These are phyloP conservation scores for Ceramica pisi DNA, from an alignment of 2,888 invertebrate species.

Conservation along the genomic window DNA sequence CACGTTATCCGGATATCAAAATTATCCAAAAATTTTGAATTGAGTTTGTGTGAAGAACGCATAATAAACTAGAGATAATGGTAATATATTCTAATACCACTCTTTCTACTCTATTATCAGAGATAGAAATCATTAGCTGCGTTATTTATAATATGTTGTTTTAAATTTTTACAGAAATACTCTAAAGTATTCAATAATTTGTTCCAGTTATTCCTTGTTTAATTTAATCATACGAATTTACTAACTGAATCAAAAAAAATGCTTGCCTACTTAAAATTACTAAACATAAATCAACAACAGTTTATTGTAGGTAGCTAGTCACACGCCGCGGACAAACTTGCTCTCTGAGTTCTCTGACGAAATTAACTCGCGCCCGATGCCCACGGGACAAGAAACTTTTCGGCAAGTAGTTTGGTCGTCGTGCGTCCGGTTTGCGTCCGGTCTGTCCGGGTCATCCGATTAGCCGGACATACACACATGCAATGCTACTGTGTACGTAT, in stretches of 20 bases:
- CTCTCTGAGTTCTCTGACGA: conserved; percentile 44
- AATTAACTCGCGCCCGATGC: conserved; percentile 39
- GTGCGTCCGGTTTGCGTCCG: conserved; percentile 6
- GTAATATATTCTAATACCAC: too few relatives aligned
- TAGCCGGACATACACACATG: neutral
- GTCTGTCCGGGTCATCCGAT: conserved; percentile 7
- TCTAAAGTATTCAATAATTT: neutral
- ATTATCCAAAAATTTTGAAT: too few relatives aligned
- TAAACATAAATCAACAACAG: conserved; percentile 12
- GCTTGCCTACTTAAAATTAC: neutral
- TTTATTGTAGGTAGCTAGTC: conserved; percentile 8
- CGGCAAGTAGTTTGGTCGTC: conserved; percentile 15
- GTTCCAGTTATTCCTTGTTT: neutral
- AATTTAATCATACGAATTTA: neutral
- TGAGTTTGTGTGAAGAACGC: too few relatives aligned
- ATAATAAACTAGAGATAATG: too few relatives aligned
- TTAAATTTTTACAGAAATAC: too few relatives aligned
- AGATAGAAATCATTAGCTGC: too few relatives aligned
- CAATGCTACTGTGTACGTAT: neutral
- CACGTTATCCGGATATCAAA: too few relatives aligned
- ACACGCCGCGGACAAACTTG: conserved; percentile 30
- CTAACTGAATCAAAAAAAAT: neutral
- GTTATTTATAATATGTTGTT: too few relatives aligned
- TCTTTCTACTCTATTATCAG: too few relatives aligned
- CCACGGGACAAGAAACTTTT: conserved; percentile 33